Evolutionary conservation across 2,797 vertebrate genomes (phyloP), one percentile per base, ranked within the genome.

Genomic region (Danio jaintianensis): DNA sequence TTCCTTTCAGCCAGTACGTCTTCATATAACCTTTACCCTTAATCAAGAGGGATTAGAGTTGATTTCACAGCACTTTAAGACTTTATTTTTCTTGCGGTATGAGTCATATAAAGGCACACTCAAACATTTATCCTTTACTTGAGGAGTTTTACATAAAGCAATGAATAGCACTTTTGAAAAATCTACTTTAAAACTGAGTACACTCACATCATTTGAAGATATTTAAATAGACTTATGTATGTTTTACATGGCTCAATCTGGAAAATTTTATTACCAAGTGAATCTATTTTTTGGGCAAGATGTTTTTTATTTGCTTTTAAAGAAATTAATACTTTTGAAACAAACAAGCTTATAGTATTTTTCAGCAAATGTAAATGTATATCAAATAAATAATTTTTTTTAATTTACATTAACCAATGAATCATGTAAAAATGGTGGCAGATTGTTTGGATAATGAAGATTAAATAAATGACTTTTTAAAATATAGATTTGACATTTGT

Each of bases 1-100:
- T 93, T 43, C 93, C 92, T 80, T 95, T 95, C 58, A 95, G 88
- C 93, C 93, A 95, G 78, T 94, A 94, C 3, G 91, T 93, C 88
- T 93, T 94, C 92, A 94, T 94, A 86, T 93, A 94, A 76, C 93
- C 92, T 89, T 94, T 94, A 40, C 83, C 83, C 86, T 85, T 72
- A 81, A 82, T 61, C n/a, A 71, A 56, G 58, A 80, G 45, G 38
- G 10, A 68, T 29, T 53, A 64, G 40, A 45, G 36, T n/a, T 55
- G 48, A 63, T 75, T 79, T 68, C 42, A 76, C 56, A 36, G 15
- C 4, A 55, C 53, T 43, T 71, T 43, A 45, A 43, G 38, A 18
- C 3, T 1, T 62, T 40, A 43, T 20, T 38, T 38, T 59, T 10
- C 5, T 67, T 58, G 6, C 0, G 1, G 18, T 29, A 29, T n/a